A percentile compares a stretch with the other conserved stretches of the same genome.
Evolutionary conservation across 2,888 invertebrate genomes (phyloP).

Genomic region (Melinaea marsaeus): DNA sequence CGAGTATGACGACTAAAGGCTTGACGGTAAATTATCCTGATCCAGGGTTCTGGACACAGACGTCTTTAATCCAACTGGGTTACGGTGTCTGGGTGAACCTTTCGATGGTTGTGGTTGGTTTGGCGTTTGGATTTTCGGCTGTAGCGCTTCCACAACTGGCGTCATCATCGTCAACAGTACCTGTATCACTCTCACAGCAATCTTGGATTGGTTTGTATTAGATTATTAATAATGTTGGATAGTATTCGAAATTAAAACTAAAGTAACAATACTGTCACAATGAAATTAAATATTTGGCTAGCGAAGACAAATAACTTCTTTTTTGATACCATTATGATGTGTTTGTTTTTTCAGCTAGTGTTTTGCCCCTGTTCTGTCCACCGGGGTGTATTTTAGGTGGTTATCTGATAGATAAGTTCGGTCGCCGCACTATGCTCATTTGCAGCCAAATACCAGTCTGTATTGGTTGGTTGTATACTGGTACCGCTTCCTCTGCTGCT

Average conservation of each 20-base stretch:
- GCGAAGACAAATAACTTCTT: too few species aligned
- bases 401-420: constrained; percentile 79
- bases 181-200: constrained; percentile 62
- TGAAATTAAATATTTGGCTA: too few species aligned
- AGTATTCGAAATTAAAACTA: too few species aligned
- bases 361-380: constrained; percentile 77
- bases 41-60: constrained; percentile 48
- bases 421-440: constrained; percentile 76
- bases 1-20: constrained; percentile 11
- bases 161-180: constrained; percentile 55
- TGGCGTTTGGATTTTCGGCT: constrained; percentile 79
- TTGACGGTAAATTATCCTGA: constrained; percentile 36
- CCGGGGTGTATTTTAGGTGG: constrained; percentile 81
- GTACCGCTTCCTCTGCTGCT: constrained; percentile 61
- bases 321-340: background rate
- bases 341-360: constrained; percentile 69
- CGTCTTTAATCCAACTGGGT: constrained; percentile 49
- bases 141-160: constrained; percentile 77
- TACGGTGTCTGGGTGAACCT: constrained; percentile 69
- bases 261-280: too few species aligned
- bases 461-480: constrained; percentile 80
- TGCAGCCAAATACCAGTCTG: constrained; percentile 79
- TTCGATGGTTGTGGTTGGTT: constrained; percentile 77
- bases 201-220: constrained; percentile 76
- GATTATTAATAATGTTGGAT: too few species aligned